These are phyloP conservation scores for Drosophila fungiperda DNA, from an alignment of 2,888 invertebrate species.

Conservation along the genomic window DNA sequence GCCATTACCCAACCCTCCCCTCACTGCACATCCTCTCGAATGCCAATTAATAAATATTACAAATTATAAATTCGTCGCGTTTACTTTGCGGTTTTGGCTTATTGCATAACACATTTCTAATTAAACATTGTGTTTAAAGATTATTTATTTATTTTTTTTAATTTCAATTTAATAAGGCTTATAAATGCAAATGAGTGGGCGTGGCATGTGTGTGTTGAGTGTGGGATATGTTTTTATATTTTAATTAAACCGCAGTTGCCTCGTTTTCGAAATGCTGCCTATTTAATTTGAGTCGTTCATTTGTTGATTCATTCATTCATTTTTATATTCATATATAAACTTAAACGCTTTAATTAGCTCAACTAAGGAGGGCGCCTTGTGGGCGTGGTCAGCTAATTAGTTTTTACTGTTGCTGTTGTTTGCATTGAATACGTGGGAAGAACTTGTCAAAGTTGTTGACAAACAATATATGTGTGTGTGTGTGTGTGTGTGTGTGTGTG, in stretches of 20 bases:
- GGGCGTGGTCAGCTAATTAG: slow-evolving; percentile 68
- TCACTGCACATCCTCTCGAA: not conserved
- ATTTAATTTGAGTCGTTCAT: not conserved
- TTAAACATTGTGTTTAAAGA: slow-evolving; percentile 49
- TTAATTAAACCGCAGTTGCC: slow-evolving; percentile 67
- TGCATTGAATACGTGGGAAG: slow-evolving; percentile 57
- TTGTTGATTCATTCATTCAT: slow-evolving; percentile 16
- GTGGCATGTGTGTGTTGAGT: slow-evolving; percentile 17
- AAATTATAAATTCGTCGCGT: slow-evolving; percentile 57
- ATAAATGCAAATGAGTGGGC: slow-evolving; percentile 43
- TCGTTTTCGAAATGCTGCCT: slow-evolving; percentile 21
- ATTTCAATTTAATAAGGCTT: slow-evolving; percentile 26
- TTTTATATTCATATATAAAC: slow-evolving; percentile 12
- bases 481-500: not conserved
- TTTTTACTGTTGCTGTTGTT: slow-evolving; percentile 27
- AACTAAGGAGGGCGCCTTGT: slow-evolving; percentile 4
- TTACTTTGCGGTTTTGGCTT: slow-evolving; percentile 62
- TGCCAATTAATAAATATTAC: slow-evolving; percentile 62
- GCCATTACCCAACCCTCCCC: not conserved
- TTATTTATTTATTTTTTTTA: not conserved
- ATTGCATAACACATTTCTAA: slow-evolving; percentile 54
- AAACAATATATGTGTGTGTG: not conserved
- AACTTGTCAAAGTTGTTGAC: not conserved
- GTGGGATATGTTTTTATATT: slow-evolving; percentile 3
- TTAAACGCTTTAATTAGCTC: slow-evolving; percentile 54